Base-by-base conservation (phyloP, 2,888 invertebrate genomes). In the Metacarcinus magister region DNA sequence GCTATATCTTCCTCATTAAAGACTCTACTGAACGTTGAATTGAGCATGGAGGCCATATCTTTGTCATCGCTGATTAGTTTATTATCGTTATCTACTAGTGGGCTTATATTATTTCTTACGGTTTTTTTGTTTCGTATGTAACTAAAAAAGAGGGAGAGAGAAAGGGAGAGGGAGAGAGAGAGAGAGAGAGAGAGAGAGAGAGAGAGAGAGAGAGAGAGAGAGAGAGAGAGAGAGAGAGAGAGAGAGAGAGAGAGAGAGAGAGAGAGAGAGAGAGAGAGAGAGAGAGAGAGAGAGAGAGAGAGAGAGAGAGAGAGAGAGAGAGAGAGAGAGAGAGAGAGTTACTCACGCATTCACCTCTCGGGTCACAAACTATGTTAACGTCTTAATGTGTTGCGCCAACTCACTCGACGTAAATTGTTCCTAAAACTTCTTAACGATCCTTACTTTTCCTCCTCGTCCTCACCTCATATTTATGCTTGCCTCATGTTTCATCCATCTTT, bases 201-300 rank as follows among this genome's bases (percentile, higher is more conserved):
- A 87, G 87, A 87, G 87, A 87, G 87, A 87, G 87, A 87, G 87
- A 87, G 87, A 87, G 87, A 87, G 87, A 87, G 87, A 87, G 87
- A 87, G 87, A 87, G 87, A 87, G 87, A 87, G 87, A 87, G 87
- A 87, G 87, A 87, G 87, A 87, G 87, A 87, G 87, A 87, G 87
- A 87, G 87, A 87, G 87, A 87, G 87, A 87, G 87, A 87, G 87
- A 87, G 87, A 87, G 87, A 87, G 87, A 87, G 87, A n/a, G 67
- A n/a, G 67, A n/a, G 23, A 67, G 67, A 67, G 67, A 67, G 67
- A 67, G 67, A 67, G 67, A 67, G 60, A 60, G 60, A 60, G 67
- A 67, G 67, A 67, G 67, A 67, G 67, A 67, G 67, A 67, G 67
- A 67, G 67, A 67, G 67, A 67, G 67, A 67, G 67, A 67, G 67